These are phyloP conservation scores for Cladorhizidae sp. DNA, from an alignment of 37 sponge, comb jelly and placozoan species.

Conservation along the genomic window DNA sequence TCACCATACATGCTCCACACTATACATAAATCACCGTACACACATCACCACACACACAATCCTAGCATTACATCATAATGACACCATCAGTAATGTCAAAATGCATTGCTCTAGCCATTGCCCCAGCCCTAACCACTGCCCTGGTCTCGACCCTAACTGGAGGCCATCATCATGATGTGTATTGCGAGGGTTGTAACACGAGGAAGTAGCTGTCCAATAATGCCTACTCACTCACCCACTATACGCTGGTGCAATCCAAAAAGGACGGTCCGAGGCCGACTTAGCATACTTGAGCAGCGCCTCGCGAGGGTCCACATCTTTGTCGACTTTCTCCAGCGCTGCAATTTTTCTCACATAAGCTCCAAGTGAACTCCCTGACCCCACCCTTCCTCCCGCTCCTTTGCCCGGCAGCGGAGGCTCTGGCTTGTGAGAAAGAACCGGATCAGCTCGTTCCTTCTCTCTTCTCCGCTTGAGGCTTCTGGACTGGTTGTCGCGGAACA, in stretches of 20 bases:
- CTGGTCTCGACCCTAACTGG: too few relatives aligned
- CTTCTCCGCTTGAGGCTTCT: slow-evolving; percentile 71
- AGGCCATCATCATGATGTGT: too few relatives aligned
- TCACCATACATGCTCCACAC: too few relatives aligned
- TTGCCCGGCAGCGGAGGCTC: slow-evolving; percentile 60
- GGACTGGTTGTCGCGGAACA: slow-evolving; percentile 83
- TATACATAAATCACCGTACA: too few relatives aligned
- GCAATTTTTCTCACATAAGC: slow-evolving; percentile 79
- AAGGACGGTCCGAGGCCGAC: slow-evolving; percentile 80
- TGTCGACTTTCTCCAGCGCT: slow-evolving; percentile 70
- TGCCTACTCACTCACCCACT: slow-evolving; percentile 31
- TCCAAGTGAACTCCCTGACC: slow-evolving; percentile 78
- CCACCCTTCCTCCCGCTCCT: slow-evolving; percentile 72
- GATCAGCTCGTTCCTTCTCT: slow-evolving; percentile 88
- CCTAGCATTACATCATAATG: too few relatives aligned
- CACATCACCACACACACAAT: too few relatives aligned
- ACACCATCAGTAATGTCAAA: too few relatives aligned
- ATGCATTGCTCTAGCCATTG: too few relatives aligned
- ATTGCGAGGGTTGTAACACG: too few relatives aligned
- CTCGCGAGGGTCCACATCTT: slow-evolving; percentile 87
- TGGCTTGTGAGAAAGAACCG: slow-evolving; percentile 70
- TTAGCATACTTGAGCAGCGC: slow-evolving; percentile 93
- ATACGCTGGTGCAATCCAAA: slow-evolving; percentile 93
- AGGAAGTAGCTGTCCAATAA: background rate
- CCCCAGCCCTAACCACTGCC: too few relatives aligned